Base-by-base conservation (phyloP, 92 coral and sea anemone species). In the Epizoanthus rinbou region DNA sequence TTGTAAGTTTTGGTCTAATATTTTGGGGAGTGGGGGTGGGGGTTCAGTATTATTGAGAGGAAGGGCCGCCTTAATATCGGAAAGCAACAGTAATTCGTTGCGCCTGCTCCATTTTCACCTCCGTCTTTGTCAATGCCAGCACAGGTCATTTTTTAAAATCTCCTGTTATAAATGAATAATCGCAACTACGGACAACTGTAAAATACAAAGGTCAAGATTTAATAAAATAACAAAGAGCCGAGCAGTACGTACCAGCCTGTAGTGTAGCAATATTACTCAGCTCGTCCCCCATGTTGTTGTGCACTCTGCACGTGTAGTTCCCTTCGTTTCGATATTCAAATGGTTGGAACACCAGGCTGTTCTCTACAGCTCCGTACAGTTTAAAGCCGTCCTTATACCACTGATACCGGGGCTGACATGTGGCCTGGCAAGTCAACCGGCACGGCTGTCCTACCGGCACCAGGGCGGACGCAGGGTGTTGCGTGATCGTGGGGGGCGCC, bases 301-400 rank as follows among this genome's bases (percentile, higher is more conserved):
- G 86, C 0, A 88, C 92, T 57, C 94, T 69, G 64, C 99, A 96
- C 9, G 88, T 73, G 74, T 96, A 96, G 82, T 89, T 90, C 53
- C 99, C 99, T 37, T 90, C 97, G 64, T 96, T 80, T 75, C 90
- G 91, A 58, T 90, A 94, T 56, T 90, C 57, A 65, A 96, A 96
- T 0, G 93, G 88, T 18, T 83, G 84, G 70, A 94, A 91, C 7
- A 71, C 64, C 45, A 94, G 82, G 18, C 74, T 23, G 57, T 80
- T 83, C 72, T 89, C 83, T 10, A 88, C 87, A 33, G 85, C 79
- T 14, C 76, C 76, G 24, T 56, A 22, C 14, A 94, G 88, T 69
- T 72, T 68, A 59, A 90, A 89, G 31, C 90, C 94, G 53, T 93
- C 93, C 80, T 91, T 94, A 72, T 81, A 92, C 99, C 99, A 96